Percentiles rank a stretch among this genome's conserved stretches.
These are phyloP conservation scores for Ictalurus punctatus DNA, from an alignment of 2,113 vertebrate species.

Conservation along the genomic window DNA sequence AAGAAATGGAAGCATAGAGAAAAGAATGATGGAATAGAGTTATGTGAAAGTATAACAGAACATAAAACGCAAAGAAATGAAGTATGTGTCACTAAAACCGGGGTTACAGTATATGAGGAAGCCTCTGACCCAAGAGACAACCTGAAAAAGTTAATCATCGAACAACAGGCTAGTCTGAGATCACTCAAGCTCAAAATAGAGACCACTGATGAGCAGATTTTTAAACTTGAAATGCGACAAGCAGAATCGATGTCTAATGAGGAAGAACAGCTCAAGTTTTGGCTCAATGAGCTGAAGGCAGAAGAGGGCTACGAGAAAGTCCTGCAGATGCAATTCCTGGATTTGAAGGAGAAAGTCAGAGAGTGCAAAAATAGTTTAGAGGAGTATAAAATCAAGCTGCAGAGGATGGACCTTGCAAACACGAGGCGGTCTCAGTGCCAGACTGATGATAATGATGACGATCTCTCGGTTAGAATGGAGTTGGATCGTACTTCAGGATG, in stretches of 20 bases:
- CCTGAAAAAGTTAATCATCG: slow-evolving; percentile 59
- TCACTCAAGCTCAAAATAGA: slow-evolving; percentile 61
- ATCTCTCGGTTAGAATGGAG: neutral
- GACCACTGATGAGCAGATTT: slow-evolving; percentile 59
- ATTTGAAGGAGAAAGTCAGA: slow-evolving; percentile 64
- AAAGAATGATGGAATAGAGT: neutral
- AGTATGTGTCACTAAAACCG: neutral
- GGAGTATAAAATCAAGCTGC: slow-evolving; percentile 63
- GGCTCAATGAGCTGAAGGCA: slow-evolving; percentile 74
- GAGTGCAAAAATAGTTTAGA: slow-evolving; percentile 71
- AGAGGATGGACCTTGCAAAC: slow-evolving; percentile 50
- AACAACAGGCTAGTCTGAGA: slow-evolving; percentile 64
- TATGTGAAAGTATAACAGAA: slow-evolving; percentile 13
- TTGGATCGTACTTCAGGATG: slow-evolving; percentile 6
- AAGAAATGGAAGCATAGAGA: slow-evolving; percentile 12
- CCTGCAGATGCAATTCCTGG: slow-evolving; percentile 69
- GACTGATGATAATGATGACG: neutral
- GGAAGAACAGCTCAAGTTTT: slow-evolving; percentile 68
- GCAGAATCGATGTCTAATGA: slow-evolving; percentile 53
- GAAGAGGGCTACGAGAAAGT: slow-evolving; percentile 69
- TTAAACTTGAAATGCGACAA: slow-evolving; percentile 62
- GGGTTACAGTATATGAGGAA: neutral
- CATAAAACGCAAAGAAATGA: slow-evolving; percentile 51
- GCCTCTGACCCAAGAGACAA: slow-evolving; percentile 17
- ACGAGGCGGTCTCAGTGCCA: neutral